phyloP scores from a whole-genome alignment of 2,888 invertebrate genomes.

The Philereme transversata region DNA sequence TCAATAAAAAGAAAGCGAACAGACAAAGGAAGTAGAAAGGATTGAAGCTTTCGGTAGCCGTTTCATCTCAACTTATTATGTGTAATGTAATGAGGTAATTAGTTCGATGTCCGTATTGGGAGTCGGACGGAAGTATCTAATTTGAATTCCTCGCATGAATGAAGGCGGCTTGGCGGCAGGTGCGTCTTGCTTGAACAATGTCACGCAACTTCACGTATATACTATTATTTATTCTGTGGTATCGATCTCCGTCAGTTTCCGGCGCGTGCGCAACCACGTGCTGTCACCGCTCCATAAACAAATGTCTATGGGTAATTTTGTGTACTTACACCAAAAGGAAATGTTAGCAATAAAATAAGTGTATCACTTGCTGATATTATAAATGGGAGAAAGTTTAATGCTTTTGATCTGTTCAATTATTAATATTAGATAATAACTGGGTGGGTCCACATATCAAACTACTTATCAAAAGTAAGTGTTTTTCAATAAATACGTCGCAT shows the following conservation, averaged over 20 bases:
- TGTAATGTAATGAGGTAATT: conserved; percentile 34
- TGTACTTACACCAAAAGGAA: conserved; percentile 50
- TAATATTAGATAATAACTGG: too few species aligned
- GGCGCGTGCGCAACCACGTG: conserved; percentile 76
- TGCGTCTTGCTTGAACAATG: conserved; percentile 55
- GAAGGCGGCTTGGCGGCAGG: conserved; percentile 46
- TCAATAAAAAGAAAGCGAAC: conserved; percentile 19
- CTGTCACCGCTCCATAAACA: conserved; percentile 50
- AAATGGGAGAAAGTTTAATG: neutral
- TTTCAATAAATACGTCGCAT: too few species aligned
- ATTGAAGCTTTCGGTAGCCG: conserved; percentile 24
- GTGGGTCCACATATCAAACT: too few species aligned
- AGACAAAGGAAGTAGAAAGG: conserved; percentile 24
- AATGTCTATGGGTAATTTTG: conserved; percentile 53
- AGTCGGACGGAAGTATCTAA: conserved; percentile 42
- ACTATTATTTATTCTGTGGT: conserved; percentile 19
- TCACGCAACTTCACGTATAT: conserved; percentile 43
- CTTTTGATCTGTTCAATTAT: neutral
- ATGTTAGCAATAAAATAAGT: conserved; percentile 44
- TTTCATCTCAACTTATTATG: conserved; percentile 31
- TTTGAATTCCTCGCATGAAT: conserved; percentile 59
- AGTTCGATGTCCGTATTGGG: conserved; percentile 30
- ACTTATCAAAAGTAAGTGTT: too few species aligned
- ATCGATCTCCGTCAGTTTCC: conserved; percentile 49
- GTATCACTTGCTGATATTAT: neutral